These are phyloP conservation scores for Calliphora vicina DNA, from an alignment of 1,140 invertebrate genomes.

Conservation along the genomic window DNA sequence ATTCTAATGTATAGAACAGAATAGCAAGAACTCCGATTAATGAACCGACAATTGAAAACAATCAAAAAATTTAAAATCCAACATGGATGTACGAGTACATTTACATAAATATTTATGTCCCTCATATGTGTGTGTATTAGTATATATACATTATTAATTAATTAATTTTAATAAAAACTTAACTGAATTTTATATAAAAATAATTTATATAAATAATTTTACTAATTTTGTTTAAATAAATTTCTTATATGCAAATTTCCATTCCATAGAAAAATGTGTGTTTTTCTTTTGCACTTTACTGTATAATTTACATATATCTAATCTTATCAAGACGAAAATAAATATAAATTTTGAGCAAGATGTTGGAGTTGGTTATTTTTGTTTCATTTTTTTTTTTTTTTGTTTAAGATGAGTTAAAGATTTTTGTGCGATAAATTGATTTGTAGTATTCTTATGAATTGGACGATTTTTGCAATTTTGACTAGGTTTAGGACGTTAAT, in stretches of 20 bases:
- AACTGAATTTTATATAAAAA: background rate
- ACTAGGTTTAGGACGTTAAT: slow-evolving; percentile 61
- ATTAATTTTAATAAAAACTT: background rate
- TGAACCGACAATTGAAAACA: no score
- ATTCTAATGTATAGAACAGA: no score
- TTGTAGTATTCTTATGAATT: slow-evolving; percentile 11
- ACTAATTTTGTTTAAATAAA: background rate
- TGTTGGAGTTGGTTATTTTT: background rate
- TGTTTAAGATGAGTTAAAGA: background rate
- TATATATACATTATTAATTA: background rate
- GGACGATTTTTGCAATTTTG: slow-evolving; percentile 51
- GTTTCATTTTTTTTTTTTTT: background rate
- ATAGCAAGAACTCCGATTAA: no score
- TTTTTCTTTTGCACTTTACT: background rate
- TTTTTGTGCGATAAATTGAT: background rate
- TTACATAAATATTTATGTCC: background rate
- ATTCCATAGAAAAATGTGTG: background rate
- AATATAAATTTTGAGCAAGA: background rate
- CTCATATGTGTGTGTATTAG: background rate
- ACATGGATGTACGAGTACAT: no score
- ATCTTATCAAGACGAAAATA: background rate
- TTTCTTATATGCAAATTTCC: background rate
- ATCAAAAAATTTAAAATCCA: no score
- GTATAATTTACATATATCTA: background rate
- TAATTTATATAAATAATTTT: slow-evolving; percentile 2